These are phyloP conservation scores for Rhinogobio ventralis DNA, from an alignment of 2,797 vertebrate genomes.

Conservation along the genomic window DNA sequence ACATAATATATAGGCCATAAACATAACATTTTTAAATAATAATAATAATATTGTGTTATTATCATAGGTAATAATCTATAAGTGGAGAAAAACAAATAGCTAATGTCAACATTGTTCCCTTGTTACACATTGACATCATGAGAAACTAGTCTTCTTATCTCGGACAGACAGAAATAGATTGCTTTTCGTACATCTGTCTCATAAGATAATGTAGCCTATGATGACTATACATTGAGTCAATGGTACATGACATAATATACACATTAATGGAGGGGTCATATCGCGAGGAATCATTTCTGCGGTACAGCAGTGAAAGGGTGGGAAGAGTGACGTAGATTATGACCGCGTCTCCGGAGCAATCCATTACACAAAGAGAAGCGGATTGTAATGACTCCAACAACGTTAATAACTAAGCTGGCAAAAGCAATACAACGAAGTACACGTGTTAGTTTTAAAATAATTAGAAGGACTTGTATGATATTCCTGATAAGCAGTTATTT, in stretches of 20 bases:
- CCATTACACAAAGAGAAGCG: not conserved
- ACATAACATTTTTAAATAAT: not conserved
- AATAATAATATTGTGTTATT: not conserved
- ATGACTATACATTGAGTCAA: not conserved
- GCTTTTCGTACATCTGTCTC: not conserved
- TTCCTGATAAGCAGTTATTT: not conserved
- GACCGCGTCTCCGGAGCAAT: slow-evolving; percentile 11
- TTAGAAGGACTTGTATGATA: accelerated
- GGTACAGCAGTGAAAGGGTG: slow-evolving; percentile 16
- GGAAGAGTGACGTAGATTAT: slow-evolving; percentile 25
- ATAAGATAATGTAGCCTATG: not conserved
- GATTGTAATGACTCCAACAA: not conserved
- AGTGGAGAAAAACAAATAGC: not conserved
- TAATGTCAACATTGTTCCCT: not conserved
- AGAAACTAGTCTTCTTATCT: not conserved
- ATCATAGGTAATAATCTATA: not conserved
- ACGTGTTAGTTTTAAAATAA: accelerated
- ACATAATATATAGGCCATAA: not conserved
- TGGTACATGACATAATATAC: slow-evolving; percentile 1
- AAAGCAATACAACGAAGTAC: too few relatives aligned
- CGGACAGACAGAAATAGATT: not conserved
- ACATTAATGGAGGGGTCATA: not conserved
- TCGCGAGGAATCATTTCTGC: slow-evolving; percentile 9
- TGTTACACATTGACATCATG: not conserved
- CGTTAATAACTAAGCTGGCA: not conserved